Base-by-base conservation (phyloP, 2,888 invertebrate species). In the Nomada goodeniana region DNA sequence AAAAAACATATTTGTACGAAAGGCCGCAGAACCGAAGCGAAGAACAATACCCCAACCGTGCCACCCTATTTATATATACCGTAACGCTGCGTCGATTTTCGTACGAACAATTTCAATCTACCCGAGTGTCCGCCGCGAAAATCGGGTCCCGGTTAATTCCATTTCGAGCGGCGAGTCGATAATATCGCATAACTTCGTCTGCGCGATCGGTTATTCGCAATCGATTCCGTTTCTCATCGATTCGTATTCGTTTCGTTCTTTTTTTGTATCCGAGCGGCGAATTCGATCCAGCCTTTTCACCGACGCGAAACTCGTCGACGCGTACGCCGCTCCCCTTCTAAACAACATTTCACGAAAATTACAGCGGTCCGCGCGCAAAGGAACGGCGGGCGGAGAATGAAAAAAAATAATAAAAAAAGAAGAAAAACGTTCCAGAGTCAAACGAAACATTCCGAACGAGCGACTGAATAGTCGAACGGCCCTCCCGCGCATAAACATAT, bases 151-250 rank as follows among this genome's bases (percentile, higher is more conserved):
- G 29, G 61, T 78, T 36, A 53, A 78, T 78, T 20, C 36, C 44
- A 15, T 42, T 36, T 15, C 10, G 68, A 52, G n/a, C 18, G 20
- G 15, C 65, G 47, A 23, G 15, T 55, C 42, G 11, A 55, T 15
- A 63, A 59, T 52, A 61, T 67, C 77, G 20, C 50, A 18, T 44
- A 29, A 78, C 57, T 47, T 71, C 15, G 10, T 72, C 72, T 29
- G 29, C 23, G 23, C 42, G 57, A 59, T 42, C 53, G 29, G 15
- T 70, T 52, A 65, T 52, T 36, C 52, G 59, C 44, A 65, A 59
- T 78, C 50, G 47, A 47, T 47, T 47, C 53, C 42, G 26, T 71
- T 80, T 80, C 36, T 70, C 60, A 80, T 79, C 57, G 69, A 79
- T 70, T 53, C 18, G 11, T 26, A 3, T 29, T 26, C 23, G 67